These are phyloP conservation scores for Drosophila serrata DNA, from an alignment of 1,140 invertebrate genomes.

Conservation along the genomic window DNA sequence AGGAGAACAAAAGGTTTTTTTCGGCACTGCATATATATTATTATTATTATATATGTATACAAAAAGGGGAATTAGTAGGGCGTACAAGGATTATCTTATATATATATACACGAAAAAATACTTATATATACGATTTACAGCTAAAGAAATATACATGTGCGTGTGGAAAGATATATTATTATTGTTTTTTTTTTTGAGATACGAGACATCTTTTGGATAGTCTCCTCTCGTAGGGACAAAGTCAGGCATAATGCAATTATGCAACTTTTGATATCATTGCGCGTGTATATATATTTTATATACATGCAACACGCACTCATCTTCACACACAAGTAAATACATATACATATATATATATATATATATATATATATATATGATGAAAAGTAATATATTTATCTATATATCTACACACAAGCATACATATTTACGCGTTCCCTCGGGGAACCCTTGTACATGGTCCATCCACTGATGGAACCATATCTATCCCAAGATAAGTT, in stretches of 20 bases:
- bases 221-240: slow-evolving; percentile 4
- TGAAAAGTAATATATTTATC: slow-evolving; percentile 47
- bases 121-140: slow-evolving; percentile 67
- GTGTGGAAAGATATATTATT: slow-evolving; percentile 16
- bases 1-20: slow-evolving; percentile 23
- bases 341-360: slow-evolving; percentile 13
- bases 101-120: slow-evolving; percentile 40
- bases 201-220: slow-evolving; percentile 44
- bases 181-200: slow-evolving; percentile 13
- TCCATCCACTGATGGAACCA: slow-evolving; percentile 11
- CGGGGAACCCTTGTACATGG: slow-evolving; percentile 18
- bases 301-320: slow-evolving; percentile 31
- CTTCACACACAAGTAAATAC: slow-evolving; percentile 22
- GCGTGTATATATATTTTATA: slow-evolving; percentile 27
- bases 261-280: slow-evolving; percentile 51
- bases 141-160: slow-evolving; percentile 37
- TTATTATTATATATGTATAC: slow-evolving; percentile 20
- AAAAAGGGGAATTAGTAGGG: no score
- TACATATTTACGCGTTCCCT: slow-evolving; percentile 30
- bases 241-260: slow-evolving; percentile 50
- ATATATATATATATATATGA: slow-evolving; percentile 22
- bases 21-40: slow-evolving; percentile 20
- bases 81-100: slow-evolving; percentile 42
- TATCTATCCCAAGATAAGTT: slow-evolving; percentile 24
- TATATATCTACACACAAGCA: slow-evolving; percentile 48